Evolutionary conservation across 1,140 invertebrate species (phyloP).

Genomic region (Diploscapter pachys): DNA sequence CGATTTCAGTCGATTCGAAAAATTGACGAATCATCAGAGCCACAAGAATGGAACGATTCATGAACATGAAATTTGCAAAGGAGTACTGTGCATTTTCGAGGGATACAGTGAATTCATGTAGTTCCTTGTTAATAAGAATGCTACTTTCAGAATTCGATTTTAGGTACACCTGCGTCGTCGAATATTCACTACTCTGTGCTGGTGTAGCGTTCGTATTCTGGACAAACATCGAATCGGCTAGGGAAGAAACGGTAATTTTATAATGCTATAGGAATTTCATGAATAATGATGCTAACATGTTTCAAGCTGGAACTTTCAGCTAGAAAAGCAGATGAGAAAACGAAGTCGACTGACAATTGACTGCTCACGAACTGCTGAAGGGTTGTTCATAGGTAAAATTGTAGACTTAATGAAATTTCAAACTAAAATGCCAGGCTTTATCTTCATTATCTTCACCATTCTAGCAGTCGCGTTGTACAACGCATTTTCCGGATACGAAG

Average conservation of each 20-base stretch:
- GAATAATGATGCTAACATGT: too few relatives aligned
- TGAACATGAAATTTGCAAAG: slow-evolving; percentile 21
- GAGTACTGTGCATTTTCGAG: slow-evolving; percentile 30
- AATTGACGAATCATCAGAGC: too few relatives aligned
- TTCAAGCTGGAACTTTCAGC: background rate
- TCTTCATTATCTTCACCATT: slow-evolving; percentile 26
- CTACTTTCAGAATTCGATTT: slow-evolving; percentile 2
- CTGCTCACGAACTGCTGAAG: slow-evolving; percentile 33
- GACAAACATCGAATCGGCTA: slow-evolving; percentile 20
- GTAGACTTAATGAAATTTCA: background rate
- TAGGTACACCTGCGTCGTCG: slow-evolving; percentile 34
- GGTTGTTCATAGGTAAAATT: slow-evolving; percentile 10
- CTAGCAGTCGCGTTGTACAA: slow-evolving; percentile 28
- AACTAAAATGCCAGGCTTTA: slow-evolving; percentile 13
- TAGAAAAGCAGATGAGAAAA: slow-evolving; percentile 12
- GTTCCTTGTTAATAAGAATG: slow-evolving; percentile 7
- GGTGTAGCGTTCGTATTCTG: slow-evolving; percentile 37
- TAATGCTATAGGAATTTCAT: background rate
- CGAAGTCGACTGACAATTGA: slow-evolving; percentile 30
- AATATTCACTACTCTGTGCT: slow-evolving; percentile 33
- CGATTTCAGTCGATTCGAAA: too few relatives aligned
- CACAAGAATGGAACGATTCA: too few relatives aligned
- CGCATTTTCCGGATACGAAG: slow-evolving; percentile 18
- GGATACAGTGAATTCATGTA: slow-evolving; percentile 35
- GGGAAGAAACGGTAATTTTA: slow-evolving; percentile 7